Evolutionary conservation across 2,888 invertebrate genomes (phyloP), one percentile per base, ranked within the genome.

Genomic region (Cyclophora punctaria): DNA sequence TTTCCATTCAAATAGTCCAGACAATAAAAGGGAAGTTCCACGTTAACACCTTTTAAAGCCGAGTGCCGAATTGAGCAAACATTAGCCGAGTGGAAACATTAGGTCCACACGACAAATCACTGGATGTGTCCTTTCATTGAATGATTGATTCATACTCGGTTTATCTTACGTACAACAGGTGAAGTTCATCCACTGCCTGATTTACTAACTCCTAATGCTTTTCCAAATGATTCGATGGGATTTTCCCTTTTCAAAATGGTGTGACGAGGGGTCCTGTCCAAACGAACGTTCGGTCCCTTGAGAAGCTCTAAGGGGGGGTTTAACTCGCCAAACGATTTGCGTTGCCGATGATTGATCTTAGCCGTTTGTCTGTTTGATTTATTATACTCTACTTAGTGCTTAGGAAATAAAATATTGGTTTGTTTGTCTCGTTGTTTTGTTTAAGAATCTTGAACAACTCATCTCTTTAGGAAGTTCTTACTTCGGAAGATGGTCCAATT

Each of bases 141-240:
- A 80, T 85, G 87, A 86, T 86, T 86, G 85, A 87, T 87, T 80
- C 80, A 83, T 84, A 72, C 66, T 63, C 70, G 59, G 55, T 45
- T 60, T 62, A 63, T 60, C 63, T 55, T 62, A 66, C 64, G 59
- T 56, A 63, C 73, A 80, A 83, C 83, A 85, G 84, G 83, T 84
- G 78, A 79, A 67, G 65, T 64, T 69, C 62, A 62, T 71, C 66
- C 64, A 69, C 72, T 73, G 69, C 71, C 76, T 83, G 85, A 85
- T 85, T 83, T 81, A 84, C 75, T 79, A 80, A 78, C 84, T 79
- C 67, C 72, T 80, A 80, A 83, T 82, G 80, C 76, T 71, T 78
- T 77, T 75, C 71, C 73, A 73, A 80, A 76, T 76, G 76, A 77
- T 71, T 74, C 72, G 64, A 71, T 71, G 65, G 71, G 73, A 67